Conservation (phyloP, 2,797 vertebrate species). For the Darevskia nairensis region DNA sequence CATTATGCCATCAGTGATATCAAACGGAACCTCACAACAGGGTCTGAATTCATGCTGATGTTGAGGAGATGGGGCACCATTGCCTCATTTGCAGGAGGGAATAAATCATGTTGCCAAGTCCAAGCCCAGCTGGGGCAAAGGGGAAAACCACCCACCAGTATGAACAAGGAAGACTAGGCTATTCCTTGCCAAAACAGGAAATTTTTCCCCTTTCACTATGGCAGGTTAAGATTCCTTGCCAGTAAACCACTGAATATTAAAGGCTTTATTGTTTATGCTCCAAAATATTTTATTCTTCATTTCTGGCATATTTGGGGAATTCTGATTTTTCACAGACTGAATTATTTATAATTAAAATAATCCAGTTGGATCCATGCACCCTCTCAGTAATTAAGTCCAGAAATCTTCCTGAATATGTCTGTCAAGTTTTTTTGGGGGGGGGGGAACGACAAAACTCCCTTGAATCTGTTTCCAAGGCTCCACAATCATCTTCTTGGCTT, state of each 20-base stretch:
- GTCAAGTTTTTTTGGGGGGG: neutral
- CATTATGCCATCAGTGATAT: neutral
- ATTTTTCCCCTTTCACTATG: neutral
- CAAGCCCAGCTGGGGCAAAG: neutral
- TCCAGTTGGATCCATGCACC: neutral
- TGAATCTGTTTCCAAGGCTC: neutral
- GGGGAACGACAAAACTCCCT: neutral
- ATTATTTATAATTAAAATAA: neutral
- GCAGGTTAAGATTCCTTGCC: neutral
- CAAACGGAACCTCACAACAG: neutral
- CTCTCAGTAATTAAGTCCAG: neutral
- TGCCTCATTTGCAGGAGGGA: neutral
- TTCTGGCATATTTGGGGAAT: neutral
- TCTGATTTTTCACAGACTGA: neutral
- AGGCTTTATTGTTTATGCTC: neutral
- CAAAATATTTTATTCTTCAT: neutral
- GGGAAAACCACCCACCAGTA: too few species aligned
- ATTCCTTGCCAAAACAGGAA: neutral
- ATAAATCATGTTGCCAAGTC: neutral
- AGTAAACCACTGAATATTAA: neutral
- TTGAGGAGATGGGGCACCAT: neutral
- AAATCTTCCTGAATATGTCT: neutral
- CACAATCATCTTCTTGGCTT: neutral
- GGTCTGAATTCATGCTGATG: neutral
- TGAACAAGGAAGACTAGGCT: too few species aligned